phyloP scores from a whole-genome alignment of 1,140 invertebrate species.

The Orussus abietinus region DNA sequence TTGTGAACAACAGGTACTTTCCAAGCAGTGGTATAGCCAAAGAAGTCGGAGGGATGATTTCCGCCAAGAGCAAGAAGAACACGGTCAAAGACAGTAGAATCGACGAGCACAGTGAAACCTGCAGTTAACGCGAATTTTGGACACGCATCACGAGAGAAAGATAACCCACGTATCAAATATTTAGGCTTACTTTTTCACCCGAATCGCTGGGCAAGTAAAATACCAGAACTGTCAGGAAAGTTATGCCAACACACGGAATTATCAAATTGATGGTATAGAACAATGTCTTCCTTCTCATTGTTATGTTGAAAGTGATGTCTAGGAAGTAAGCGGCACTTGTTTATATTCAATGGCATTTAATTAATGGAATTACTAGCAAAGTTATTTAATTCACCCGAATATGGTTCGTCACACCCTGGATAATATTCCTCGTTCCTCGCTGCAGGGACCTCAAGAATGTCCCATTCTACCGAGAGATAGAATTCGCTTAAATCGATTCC shows the following conservation, averaged over 20 bases:
- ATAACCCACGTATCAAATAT: constrained; percentile 2
- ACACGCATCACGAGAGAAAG: neutral
- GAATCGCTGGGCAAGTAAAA: constrained; percentile 95
- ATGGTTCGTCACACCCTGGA: constrained; percentile 77
- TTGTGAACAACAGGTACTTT: constrained; percentile 94
- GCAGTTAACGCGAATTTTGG: constrained; percentile 22
- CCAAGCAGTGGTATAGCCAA: constrained; percentile 95
- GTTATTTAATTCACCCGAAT: constrained; percentile 62
- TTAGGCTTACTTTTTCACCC: constrained; percentile 76
- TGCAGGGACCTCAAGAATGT: constrained; percentile 84
- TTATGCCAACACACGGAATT: constrained; percentile 86
- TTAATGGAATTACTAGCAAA: constrained; percentile 1
- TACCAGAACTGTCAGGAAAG: constrained; percentile 90
- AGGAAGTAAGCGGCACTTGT: constrained; percentile 19
- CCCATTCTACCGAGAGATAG: constrained; percentile 94
- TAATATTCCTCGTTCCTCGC: constrained; percentile 90
- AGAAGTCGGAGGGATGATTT: constrained; percentile 97
- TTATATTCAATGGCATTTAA: constrained; percentile 1
- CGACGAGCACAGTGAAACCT: constrained; percentile 91
- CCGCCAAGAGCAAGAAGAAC: constrained; percentile 94
- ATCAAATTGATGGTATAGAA: constrained; percentile 92
- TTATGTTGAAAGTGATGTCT: constrained; percentile 95
- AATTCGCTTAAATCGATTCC: constrained; percentile 89
- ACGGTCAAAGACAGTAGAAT: constrained; percentile 97
- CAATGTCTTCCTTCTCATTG: constrained; percentile 86